Evolutionary conservation across 2,113 vertebrate genomes (phyloP).

Genomic region (Heterochromis multidens): DNA sequence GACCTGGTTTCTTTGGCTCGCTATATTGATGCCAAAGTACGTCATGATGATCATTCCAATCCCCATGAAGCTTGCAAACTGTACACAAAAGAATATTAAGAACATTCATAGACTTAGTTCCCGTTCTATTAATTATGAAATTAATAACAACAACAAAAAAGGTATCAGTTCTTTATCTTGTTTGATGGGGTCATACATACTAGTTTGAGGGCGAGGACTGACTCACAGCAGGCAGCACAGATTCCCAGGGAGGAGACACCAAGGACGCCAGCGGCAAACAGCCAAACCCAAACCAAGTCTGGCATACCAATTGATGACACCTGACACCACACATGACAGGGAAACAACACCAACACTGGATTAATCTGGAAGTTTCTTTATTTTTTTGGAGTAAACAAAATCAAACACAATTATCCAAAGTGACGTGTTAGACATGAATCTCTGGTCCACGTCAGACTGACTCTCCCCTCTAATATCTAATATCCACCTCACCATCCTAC

Average conservation of each 20-base stretch:
- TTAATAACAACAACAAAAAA: neutral
- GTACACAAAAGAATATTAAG: neutral
- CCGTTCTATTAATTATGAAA: neutral
- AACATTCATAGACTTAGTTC: neutral
- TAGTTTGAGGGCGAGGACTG: slow-evolving; percentile 25
- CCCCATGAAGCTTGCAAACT: slow-evolving; percentile 66
- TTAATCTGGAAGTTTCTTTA: neutral
- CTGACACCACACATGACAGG: neutral
- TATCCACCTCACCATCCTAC: neutral
- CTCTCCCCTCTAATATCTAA: neutral
- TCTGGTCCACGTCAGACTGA: neutral
- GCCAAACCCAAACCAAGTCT: slow-evolving; percentile 4
- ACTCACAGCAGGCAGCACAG: slow-evolving; percentile 28
- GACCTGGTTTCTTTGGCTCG: slow-evolving; percentile 21
- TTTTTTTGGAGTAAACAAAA: neutral
- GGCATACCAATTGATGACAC: neutral
- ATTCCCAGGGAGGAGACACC: slow-evolving; percentile 47
- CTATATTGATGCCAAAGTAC: slow-evolving; percentile 35
- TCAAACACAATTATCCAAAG: neutral
- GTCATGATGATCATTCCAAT: slow-evolving; percentile 59
- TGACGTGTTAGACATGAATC: neutral
- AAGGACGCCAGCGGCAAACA: slow-evolving; percentile 35
- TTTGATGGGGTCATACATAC: slow-evolving; percentile 5
- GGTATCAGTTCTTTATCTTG: neutral
- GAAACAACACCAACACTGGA: neutral